Conservation (phyloP, 1,140 invertebrate species). For the Drosophila willistoni region DNA sequence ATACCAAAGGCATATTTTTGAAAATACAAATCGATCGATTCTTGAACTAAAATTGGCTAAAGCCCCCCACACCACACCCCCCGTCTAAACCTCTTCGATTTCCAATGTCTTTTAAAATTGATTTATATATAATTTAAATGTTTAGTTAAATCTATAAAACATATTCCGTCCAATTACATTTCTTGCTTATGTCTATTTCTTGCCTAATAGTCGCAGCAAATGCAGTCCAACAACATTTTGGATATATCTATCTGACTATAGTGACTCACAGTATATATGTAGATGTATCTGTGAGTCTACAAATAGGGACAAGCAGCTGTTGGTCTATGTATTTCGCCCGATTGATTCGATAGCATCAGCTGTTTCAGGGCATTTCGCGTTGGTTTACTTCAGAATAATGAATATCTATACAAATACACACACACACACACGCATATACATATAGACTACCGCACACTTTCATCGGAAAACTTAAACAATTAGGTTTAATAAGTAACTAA, state of each 20-base stretch:
- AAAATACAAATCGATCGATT: constrained; percentile 35
- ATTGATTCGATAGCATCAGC: background rate
- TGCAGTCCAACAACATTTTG: constrained; percentile 34
- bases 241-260: no score
- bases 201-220: background rate
- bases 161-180: constrained; percentile 81
- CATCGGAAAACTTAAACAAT: constrained; percentile 22
- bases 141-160: constrained; percentile 74
- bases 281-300: no score
- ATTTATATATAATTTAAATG: constrained; percentile 39
- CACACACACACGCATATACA: constrained; percentile 1
- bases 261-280: no score
- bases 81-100: background rate
- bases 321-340: background rate
- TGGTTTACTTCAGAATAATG: background rate
- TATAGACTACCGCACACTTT: constrained; percentile 11
- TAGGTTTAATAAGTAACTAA: constrained; percentile 11
- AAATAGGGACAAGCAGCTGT: background rate
- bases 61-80: background rate
- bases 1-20: constrained; percentile 82
- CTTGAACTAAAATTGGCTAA: constrained; percentile 2
- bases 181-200: constrained; percentile 71
- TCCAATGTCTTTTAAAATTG: constrained; percentile 29
- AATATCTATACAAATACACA: background rate
- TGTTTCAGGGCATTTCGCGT: constrained; percentile 2